Percentiles rank a stretch among this genome's conserved stretches.
phyloP scores from a whole-genome alignment of 1,140 invertebrate genomes.

The Atta texana region DNA sequence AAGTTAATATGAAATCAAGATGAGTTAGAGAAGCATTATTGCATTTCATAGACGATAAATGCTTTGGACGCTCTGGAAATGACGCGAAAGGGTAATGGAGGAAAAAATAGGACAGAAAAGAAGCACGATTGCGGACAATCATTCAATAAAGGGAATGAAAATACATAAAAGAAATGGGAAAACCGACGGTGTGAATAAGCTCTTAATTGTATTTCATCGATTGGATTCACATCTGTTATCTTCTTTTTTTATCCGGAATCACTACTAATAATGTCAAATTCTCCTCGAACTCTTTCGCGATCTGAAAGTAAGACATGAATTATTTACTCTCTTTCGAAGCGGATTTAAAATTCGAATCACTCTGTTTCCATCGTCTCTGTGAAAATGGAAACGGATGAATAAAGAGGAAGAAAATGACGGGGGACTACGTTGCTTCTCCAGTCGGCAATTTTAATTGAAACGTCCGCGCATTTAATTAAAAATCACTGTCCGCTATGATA shows the following conservation, averaged over 20 bases:
- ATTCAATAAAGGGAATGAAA: conserved; percentile 28
- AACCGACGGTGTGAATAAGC: conserved; percentile 2
- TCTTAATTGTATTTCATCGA: conserved; percentile 41
- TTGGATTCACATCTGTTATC: conserved; percentile 17
- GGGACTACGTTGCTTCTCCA: conserved; percentile 52
- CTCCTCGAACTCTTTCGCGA: neutral
- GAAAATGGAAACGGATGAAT: neutral
- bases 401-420: conserved; percentile 23
- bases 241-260: conserved; percentile 18
- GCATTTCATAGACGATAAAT: neutral
- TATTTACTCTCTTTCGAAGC: conserved; percentile 30
- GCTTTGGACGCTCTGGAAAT: neutral
- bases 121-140: neutral
- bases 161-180: neutral
- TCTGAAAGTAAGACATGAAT: conserved; percentile 46
- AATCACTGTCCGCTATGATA: conserved; percentile 68
- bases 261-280: conserved; percentile 17
- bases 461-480: conserved; percentile 74
- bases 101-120: conserved; percentile 9
- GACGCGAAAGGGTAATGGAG: neutral
- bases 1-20: conserved; percentile 23
- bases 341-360: conserved; percentile 39
- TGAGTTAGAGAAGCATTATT: neutral
- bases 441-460: conserved; percentile 73
- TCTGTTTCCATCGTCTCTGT: neutral